Base-by-base conservation (phyloP, 1,140 invertebrate genomes). In the Drosophila pseudoananassae region DNA sequence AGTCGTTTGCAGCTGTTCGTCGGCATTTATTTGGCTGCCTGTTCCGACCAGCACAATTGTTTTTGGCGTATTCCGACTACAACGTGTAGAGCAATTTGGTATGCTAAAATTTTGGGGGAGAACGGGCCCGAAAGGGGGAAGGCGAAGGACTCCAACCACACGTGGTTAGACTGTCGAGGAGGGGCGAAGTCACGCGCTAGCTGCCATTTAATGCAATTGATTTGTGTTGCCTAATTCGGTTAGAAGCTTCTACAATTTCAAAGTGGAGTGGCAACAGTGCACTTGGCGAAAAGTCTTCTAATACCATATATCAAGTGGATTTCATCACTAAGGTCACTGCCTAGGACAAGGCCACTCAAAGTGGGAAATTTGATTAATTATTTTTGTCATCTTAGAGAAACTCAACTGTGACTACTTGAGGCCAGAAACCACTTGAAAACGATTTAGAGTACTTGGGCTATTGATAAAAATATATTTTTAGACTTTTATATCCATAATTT, bases 181-280 rank as follows among this genome's bases (percentile, higher is more conserved):
- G 63, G 63, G 63, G 63, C 58, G 33, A 43, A 65, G 60, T 58
- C 80, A 72, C 79, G 70, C 79, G 72, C 72, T 83, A 73, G 72
- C 76, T 87, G 69, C 71, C 82, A 65, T 63, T 72, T 88, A 78
- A 88, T 88, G 75, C 83, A 87, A 87, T 87, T 87, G 75, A 87
- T 87, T 88, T 87, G 82, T 81, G 83, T 70, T 65, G 52, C 57
- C 78, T 82, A 81, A 82, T 87, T 84, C 72, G 76, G 68, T 85
- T 76, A 61, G 71, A 68, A 60, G 81, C 59, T 75, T 64, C 23
- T 57, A 76, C 76, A 73, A 76, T 77, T 63, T 50, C 58, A 59
- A 47, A 74, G 73, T 20, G 55, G 10, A 15, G 8, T n/a, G 4
- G 9, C 25, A 29, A n/a, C 9, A n/a, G 3, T 23, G 20, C 56